Base-by-base conservation (phyloP, 2,888 invertebrate genomes). In the Papilio protenor region DNA sequence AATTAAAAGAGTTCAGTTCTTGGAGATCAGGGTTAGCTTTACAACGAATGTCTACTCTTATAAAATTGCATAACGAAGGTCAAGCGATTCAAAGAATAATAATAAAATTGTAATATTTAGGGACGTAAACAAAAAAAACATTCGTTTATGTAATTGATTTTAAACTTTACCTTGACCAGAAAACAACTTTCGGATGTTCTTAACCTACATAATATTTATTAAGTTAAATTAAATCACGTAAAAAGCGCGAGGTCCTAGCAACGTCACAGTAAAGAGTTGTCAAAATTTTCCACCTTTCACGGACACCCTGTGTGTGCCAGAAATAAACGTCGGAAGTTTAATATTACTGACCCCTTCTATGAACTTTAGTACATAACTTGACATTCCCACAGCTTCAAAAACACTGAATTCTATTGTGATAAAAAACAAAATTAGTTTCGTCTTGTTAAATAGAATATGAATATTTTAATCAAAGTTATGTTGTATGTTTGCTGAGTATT, bases 141-240 rank as follows among this genome's bases (percentile, higher is more conserved):
- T 55, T 16, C 11, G 40, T 8, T 40, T 11, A 18, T 16, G 33
- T 33, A 40, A 66, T 66, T n/a, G 64, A 10, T 66, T 18, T 18
- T n/a, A 12, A 66, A 66, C 33, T 10, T 40, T 6, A 66, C 40
- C 10, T 40, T 45, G n/a, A 45, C 66, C n/a, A 40, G 66, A 8
- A 45, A 69, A 66, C 66, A 40, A 69, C 66, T 69, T 69, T 69
- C 66, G 21, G 66, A 45, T 69, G 64, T 2, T 40, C 40, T 66
- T 69, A 69, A 69, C 66, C 45, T 11, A 69, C 40, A 69, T 66
- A 12, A 66, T 69, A 66, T 45, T n/a, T 66, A 2, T 18, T 5
- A 45, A 69, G 5, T 69, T 45, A 18, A 40, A 45, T 69, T n/a
- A 2, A 21, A 45, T 49, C 16, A 45, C 12, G 45, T 21, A 45